Percentiles rank a stretch among this genome's conserved stretches.
Evolutionary conservation across 2,113 vertebrate genomes (phyloP).

Genomic region (Trachemys scripta): DNA sequence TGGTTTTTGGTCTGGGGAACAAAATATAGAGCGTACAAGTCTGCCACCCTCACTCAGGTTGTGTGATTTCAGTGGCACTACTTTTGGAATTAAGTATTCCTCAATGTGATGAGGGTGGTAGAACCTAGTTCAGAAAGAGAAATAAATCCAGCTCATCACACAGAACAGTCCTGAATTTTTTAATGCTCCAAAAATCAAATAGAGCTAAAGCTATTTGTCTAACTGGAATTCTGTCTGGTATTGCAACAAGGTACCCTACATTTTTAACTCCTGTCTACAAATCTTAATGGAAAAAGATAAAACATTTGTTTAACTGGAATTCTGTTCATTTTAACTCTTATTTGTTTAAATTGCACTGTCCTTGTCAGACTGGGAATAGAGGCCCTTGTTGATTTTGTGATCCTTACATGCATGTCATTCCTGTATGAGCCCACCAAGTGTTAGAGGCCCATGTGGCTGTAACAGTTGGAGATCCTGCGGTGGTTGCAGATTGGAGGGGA

Average conservation of each 20-base stretch:
- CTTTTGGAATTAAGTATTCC: neutral
- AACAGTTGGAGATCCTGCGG: neutral
- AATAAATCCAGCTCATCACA: neutral
- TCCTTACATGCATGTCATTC: neutral
- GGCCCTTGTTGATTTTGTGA: neutral
- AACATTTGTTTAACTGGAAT: constrained; percentile 7
- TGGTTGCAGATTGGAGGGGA: neutral
- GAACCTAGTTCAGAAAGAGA: constrained; percentile 23
- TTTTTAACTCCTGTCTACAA: constrained; percentile 24
- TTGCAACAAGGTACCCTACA: neutral
- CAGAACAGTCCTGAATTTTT: neutral
- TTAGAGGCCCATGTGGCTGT: neutral
- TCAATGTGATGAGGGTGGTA: neutral
- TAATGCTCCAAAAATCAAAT: constrained; percentile 20
- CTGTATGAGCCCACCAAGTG: neutral
- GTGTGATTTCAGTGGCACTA: neutral
- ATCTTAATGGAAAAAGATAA: neutral
- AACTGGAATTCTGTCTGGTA: neutral
- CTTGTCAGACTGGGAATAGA: neutral
- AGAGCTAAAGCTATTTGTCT: neutral
- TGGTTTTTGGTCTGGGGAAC: neutral
- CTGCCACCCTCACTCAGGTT: neutral
- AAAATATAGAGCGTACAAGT: neutral
- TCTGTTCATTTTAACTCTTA: neutral
- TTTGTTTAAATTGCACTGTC: neutral